These are phyloP conservation scores for Triplophysa rosa DNA, from an alignment of 2,113 vertebrate genomes.

Conservation along the genomic window DNA sequence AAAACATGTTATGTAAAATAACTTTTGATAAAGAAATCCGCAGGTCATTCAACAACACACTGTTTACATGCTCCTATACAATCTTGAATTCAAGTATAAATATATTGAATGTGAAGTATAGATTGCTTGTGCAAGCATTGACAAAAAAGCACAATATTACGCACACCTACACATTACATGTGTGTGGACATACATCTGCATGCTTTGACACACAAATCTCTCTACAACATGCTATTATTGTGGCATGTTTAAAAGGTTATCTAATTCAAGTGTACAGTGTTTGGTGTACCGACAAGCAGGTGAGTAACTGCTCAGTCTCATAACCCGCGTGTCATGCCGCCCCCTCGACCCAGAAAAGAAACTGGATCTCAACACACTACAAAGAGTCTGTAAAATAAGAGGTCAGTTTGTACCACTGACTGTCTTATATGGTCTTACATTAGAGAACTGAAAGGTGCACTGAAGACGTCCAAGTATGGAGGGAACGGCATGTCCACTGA, in stretches of 20 bases:
- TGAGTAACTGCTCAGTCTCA: conserved; percentile 24
- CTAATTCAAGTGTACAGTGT: not conserved
- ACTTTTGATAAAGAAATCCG: too few relatives aligned
- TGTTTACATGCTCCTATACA: too few relatives aligned
- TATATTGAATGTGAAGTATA: not conserved
- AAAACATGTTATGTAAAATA: too few relatives aligned
- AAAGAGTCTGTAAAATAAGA: not conserved
- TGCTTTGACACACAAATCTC: not conserved
- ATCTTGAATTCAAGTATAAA: not conserved
- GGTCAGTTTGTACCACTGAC: conserved; percentile 8
- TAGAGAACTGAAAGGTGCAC: not conserved
- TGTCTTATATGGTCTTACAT: conserved; percentile 10
- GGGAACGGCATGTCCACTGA: conserved; percentile 50
- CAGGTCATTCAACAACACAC: too few relatives aligned
- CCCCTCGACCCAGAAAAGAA: conserved; percentile 2
- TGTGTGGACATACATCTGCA: not conserved
- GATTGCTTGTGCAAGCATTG: not conserved
- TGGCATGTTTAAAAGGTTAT: conserved; percentile 11
- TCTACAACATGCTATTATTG: not conserved
- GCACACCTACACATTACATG: not conserved
- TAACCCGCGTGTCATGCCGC: not conserved
- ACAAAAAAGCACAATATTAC: conserved; percentile 11
- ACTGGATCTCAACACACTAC: not conserved
- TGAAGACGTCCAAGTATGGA: not conserved
- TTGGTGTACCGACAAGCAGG: conserved; percentile 8